A percentile compares a stretch with the other conserved stretches of the same genome.
Evolutionary conservation across 2,797 vertebrate species (phyloP).

Genomic region (Neopelma chrysocephalum): DNA sequence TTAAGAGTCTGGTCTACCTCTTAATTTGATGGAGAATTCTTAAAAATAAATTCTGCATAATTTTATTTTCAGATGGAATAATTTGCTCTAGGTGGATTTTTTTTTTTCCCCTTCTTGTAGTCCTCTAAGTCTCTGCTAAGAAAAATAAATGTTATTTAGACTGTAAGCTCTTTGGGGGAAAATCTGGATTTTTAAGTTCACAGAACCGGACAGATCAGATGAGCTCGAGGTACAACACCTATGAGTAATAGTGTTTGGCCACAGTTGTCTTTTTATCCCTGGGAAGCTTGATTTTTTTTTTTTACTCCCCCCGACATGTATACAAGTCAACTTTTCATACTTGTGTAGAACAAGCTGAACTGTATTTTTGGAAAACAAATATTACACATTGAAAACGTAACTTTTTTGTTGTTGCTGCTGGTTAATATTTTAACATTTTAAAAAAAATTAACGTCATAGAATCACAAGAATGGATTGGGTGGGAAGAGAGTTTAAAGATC

Average conservation of each 20-base stretch:
- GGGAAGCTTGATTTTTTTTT: neutral
- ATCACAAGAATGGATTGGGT: neutral
- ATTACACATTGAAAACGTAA: neutral
- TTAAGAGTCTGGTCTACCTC: neutral
- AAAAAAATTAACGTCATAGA: neutral
- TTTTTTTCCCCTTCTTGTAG: neutral
- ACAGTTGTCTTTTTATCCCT: neutral
- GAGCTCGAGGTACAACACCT: neutral
- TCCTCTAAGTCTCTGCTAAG: neutral
- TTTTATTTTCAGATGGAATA: neutral
- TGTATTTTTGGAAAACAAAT: too few species aligned
- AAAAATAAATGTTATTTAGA: neutral
- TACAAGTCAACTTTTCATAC: fast-evolving
- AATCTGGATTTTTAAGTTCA: neutral
- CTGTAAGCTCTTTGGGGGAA: neutral
- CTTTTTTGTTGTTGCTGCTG: neutral
- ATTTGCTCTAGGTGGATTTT: neutral
- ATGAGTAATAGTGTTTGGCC: neutral
- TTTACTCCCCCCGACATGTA: fast-evolving
- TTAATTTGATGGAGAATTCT: neutral
- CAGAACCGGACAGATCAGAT: neutral
- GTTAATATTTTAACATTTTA: neutral
- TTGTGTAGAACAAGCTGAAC: fast-evolving
- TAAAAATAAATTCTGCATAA: neutral
- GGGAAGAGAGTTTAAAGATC: neutral